These are phyloP conservation scores for Rotaria sp. DNA, from an alignment of 2,888 invertebrate genomes.

Conservation along the genomic window DNA sequence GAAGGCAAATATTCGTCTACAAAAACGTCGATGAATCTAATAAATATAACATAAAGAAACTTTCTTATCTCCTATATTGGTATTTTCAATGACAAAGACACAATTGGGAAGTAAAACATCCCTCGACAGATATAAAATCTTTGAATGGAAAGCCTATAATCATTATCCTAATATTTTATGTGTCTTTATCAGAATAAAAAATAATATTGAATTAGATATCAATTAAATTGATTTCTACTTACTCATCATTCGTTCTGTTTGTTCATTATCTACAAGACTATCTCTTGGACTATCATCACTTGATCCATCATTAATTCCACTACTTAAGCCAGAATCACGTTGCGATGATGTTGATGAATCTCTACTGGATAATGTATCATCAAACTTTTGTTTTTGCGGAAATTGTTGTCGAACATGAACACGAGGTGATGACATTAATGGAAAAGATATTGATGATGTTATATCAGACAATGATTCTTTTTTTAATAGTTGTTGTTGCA, in stretches of 20 bases:
- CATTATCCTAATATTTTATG: too few relatives aligned
- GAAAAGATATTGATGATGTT: neutral
- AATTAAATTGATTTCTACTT: neutral
- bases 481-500: constrained; percentile 19
- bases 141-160: too few relatives aligned
- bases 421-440: neutral
- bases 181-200: too few relatives aligned
- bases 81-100: too few relatives aligned
- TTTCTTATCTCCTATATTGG: too few relatives aligned
- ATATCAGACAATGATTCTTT: neutral
- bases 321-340: constrained; percentile 9
- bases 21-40: too few relatives aligned
- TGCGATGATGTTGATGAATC: neutral
- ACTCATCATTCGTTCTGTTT: neutral
- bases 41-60: too few relatives aligned
- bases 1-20: too few relatives aligned
- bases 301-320: neutral
- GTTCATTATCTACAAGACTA: neutral
- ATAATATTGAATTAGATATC: neutral
- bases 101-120: too few relatives aligned
- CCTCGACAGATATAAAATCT: too few relatives aligned
- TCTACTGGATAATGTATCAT: neutral
- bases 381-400: neutral
- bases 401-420: too few relatives aligned
- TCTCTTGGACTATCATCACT: neutral